phyloP scores from a whole-genome alignment of 2,888 invertebrate genomes.

The Cephus pygmeus region DNA sequence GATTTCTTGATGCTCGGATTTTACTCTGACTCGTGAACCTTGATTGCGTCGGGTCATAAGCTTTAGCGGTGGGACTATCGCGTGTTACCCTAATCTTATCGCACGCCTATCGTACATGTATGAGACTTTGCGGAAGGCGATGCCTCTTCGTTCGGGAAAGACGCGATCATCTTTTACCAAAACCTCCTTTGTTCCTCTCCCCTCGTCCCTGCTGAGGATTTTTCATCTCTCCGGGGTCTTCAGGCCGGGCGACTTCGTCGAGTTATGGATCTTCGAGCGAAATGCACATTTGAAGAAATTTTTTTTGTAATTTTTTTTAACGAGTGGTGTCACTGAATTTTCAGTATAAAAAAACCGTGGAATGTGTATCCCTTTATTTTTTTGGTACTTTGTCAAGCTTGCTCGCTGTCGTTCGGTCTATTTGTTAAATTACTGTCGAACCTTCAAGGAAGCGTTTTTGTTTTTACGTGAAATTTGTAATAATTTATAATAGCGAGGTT shows the following conservation, averaged over 20 bases:
- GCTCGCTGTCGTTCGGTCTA: neutral
- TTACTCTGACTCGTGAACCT: no score
- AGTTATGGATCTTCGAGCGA: constrained; percentile 9
- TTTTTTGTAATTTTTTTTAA: constrained; percentile 6
- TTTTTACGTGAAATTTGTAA: constrained; percentile 3
- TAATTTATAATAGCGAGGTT: constrained; percentile 10
- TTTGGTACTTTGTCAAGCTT: neutral
- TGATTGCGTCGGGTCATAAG: no score
- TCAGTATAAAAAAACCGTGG: neutral
- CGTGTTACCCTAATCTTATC: constrained; percentile 10
- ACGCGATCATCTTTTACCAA: constrained; percentile 12
- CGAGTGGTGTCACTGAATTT: no score
- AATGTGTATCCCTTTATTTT: neutral
- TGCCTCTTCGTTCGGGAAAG: constrained; percentile 9
- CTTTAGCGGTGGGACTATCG: no score
- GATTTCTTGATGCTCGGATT: no score
- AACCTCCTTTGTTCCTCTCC: no score
- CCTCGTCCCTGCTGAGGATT: no score
- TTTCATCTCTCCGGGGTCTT: no score
- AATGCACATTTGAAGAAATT: constrained; percentile 9
- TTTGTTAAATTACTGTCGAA: no score
- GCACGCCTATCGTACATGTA: constrained; percentile 38
- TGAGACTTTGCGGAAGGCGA: constrained; percentile 41
- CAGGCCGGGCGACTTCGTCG: neutral
- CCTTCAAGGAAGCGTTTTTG: neutral